Conservation (phyloP, 64 coral and sea anemone species). For the Montipora efflorescens region DNA sequence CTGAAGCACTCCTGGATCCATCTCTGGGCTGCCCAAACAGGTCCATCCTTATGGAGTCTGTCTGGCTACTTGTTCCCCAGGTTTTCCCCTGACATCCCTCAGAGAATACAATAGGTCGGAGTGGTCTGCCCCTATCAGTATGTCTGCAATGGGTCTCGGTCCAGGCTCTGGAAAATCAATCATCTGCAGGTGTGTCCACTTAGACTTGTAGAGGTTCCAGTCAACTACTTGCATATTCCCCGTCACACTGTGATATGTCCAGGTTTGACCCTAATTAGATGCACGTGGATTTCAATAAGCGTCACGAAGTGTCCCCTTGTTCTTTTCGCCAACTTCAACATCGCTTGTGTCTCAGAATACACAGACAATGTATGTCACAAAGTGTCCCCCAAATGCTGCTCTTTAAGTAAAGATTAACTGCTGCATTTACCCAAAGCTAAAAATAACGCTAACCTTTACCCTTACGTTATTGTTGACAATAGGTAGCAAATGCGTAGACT, state of each 20-base stretch:
- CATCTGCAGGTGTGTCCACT: slow-evolving; percentile 5
- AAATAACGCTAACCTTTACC: too few species aligned
- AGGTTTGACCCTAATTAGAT: too few species aligned
- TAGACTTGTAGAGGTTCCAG: slow-evolving; percentile 1
- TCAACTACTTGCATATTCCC: slow-evolving; percentile 1
- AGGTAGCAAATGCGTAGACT: too few species aligned
- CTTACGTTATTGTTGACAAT: too few species aligned
- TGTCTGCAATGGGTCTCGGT: slow-evolving; percentile 38
- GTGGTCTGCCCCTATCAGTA: slow-evolving; percentile 67
- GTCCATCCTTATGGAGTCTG: slow-evolving; percentile 71
- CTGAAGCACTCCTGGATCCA: neutral
- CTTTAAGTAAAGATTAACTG: too few species aligned
- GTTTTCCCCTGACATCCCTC: slow-evolving; percentile 49
- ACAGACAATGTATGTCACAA: too few species aligned
- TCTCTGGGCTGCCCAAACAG: slow-evolving; percentile 51
- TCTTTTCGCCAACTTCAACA: too few species aligned
- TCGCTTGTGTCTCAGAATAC: too few species aligned
- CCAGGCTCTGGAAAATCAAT: slow-evolving; percentile 46
- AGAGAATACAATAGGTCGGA: slow-evolving; percentile 53
- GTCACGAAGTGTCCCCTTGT: neutral
- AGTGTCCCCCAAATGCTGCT: too few species aligned
- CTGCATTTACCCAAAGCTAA: too few species aligned
- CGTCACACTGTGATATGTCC: too few species aligned
- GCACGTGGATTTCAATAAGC: too few species aligned
- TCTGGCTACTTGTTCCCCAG: slow-evolving; percentile 66